phyloP scores from a whole-genome alignment of 2,888 invertebrate species.

The Pocota personata region DNA sequence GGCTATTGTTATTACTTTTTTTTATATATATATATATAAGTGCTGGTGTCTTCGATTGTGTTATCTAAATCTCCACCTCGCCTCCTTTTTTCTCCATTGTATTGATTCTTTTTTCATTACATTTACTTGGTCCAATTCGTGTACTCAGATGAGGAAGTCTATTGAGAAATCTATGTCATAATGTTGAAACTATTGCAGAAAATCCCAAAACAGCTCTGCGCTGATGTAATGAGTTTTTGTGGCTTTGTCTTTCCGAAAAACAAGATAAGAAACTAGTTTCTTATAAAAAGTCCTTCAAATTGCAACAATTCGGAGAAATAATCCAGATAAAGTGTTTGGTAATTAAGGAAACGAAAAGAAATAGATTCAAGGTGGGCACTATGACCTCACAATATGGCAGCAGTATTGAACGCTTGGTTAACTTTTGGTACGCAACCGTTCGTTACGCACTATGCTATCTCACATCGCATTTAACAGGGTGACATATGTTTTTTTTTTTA shows the following conservation, averaged over 20 bases:
- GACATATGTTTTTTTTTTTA: background rate
- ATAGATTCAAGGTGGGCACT: background rate
- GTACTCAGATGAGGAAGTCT: background rate
- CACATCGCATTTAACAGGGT: background rate
- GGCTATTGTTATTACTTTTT: constrained; percentile 34
- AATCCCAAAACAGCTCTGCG: background rate
- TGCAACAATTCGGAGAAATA: background rate
- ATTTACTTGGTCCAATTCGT: constrained; percentile 21
- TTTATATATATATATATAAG: background rate
- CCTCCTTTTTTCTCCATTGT: background rate
- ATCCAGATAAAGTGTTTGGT: constrained; percentile 16
- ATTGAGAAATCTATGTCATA: background rate
- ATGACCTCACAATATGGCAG: background rate
- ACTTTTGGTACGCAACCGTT: background rate
- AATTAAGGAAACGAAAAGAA: constrained; percentile 1
- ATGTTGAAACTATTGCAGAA: background rate
- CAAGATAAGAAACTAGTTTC: background rate
- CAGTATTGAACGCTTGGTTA: background rate
- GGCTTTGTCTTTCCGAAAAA: background rate
- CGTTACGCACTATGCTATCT: background rate
- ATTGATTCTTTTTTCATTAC: constrained; percentile 3
- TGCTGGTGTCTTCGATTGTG: constrained; percentile 46
- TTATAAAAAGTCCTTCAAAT: constrained; percentile 18
- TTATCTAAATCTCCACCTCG: constrained; percentile 29
- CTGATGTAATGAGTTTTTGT: constrained; percentile 7